phyloP scores from a whole-genome alignment of 2,113 vertebrate genomes.

The Lycocorax pyrrhopterus region DNA sequence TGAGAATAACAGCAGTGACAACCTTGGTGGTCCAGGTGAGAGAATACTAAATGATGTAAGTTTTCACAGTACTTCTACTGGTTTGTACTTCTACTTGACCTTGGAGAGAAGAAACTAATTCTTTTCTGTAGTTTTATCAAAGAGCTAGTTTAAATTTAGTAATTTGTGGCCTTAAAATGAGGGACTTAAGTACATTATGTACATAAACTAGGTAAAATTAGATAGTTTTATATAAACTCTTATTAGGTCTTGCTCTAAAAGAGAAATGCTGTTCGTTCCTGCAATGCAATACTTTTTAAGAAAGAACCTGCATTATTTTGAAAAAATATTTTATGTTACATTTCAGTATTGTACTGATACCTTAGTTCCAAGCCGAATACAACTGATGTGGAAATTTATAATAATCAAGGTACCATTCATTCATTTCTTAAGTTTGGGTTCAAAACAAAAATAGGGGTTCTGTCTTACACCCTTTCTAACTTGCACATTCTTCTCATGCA shows the following conservation, averaged over 20 bases:
- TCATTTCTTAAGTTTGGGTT: background rate
- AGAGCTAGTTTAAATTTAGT: background rate
- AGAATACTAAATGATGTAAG: background rate
- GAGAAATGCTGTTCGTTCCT: background rate
- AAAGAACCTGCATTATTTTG: background rate
- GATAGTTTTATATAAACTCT: background rate
- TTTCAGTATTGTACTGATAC: background rate
- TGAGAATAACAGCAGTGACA: constrained; percentile 84
- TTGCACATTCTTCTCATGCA: background rate
- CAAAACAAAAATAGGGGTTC: background rate
- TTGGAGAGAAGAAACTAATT: background rate
- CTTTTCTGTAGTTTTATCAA: background rate
- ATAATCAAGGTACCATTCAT: background rate
- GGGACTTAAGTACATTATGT: background rate
- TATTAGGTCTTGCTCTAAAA: background rate
- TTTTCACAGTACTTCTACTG: background rate
- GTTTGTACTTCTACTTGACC: background rate
- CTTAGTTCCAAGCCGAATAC: background rate
- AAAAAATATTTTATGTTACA: background rate
- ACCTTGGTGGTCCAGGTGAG: constrained; percentile 83
- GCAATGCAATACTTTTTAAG: background rate
- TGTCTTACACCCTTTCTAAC: background rate
- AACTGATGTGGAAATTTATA: background rate
- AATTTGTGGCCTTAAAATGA: background rate
- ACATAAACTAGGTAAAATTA: background rate